A percentile compares a stretch with the other conserved stretches of the same genome.
Evolutionary conservation across 2,797 vertebrate species (phyloP).

Genomic region (Channallabes apus): DNA sequence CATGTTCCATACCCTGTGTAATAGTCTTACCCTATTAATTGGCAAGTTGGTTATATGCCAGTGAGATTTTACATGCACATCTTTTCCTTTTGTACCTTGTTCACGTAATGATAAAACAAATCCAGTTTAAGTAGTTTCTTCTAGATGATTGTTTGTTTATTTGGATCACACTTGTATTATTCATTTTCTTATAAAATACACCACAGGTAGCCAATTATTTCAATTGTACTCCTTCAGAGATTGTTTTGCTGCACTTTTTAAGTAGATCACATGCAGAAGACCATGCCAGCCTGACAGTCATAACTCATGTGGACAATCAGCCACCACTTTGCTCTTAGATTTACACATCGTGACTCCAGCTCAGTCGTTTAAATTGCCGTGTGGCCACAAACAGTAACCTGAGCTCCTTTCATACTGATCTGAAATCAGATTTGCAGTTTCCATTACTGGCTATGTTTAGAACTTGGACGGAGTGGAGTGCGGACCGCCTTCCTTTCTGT

Average conservation of each 20-base stretch:
- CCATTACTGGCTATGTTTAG: slow-evolving; percentile 33
- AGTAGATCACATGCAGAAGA: slow-evolving; percentile 24
- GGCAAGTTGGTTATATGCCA: neutral
- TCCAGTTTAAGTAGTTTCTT: neutral
- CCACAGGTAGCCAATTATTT: slow-evolving; percentile 38
- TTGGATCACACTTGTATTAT: slow-evolving; percentile 20
- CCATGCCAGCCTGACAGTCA: neutral
- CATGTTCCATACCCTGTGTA: neutral
- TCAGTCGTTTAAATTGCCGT: slow-evolving; percentile 28
- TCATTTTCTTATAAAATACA: slow-evolving; percentile 36
- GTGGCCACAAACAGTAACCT: slow-evolving; percentile 26
- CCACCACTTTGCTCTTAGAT: slow-evolving; percentile 7
- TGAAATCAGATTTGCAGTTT: slow-evolving; percentile 36
- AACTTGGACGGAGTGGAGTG: neutral
- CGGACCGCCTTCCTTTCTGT: slow-evolving; percentile 7
- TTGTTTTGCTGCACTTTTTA: slow-evolving; percentile 32
- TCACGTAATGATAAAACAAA: neutral
- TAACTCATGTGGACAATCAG: slow-evolving; percentile 16
- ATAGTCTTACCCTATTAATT: neutral
- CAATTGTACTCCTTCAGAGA: slow-evolving; percentile 24
- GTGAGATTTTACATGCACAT: neutral
- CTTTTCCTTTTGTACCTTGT: neutral
- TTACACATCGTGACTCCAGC: slow-evolving; percentile 12
- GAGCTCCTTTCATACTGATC: slow-evolving; percentile 33
- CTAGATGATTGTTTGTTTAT: neutral